Percentiles rank a stretch among this genome's conserved stretches.
Conservation (phyloP, 2,888 invertebrate species). For the Acanthosepion lycidas region DNA sequence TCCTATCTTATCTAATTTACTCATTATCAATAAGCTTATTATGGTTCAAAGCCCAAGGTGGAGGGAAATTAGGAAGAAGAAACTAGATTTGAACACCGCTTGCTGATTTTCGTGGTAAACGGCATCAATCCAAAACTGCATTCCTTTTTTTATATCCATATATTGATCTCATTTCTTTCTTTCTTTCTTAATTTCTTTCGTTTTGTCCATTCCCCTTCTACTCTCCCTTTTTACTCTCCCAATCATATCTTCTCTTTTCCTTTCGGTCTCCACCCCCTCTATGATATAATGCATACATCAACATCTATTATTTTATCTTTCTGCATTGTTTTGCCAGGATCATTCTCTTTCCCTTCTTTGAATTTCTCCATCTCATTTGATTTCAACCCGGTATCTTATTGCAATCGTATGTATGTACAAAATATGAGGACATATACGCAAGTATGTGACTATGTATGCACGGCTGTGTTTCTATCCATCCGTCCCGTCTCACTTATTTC, state of each 20-base stretch:
- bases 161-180: too few species aligned
- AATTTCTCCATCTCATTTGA: neutral
- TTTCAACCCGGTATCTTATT: neutral
- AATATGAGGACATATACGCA: neutral
- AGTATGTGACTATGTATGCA: neutral
- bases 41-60: too few species aligned
- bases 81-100: too few species aligned
- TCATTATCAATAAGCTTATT: too few species aligned
- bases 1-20: too few species aligned
- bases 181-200: neutral
- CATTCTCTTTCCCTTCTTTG: neutral
- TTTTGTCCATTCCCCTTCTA: neutral
- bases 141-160: too few species aligned
- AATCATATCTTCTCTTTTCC: neutral
- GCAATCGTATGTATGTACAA: neutral
- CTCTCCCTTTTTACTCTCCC: neutral
- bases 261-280: neutral
- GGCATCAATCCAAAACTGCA: too few species aligned
- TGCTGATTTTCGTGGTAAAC: too few species aligned
- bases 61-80: too few species aligned
- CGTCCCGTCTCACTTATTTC: neutral
- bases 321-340: neutral
- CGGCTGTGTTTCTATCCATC: neutral
- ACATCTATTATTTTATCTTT: neutral
- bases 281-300: fast-evolving